Percentiles rank a stretch among this genome's conserved stretches.
Conservation (phyloP, 2,113 vertebrate species). For the Solea senegalensis region DNA sequence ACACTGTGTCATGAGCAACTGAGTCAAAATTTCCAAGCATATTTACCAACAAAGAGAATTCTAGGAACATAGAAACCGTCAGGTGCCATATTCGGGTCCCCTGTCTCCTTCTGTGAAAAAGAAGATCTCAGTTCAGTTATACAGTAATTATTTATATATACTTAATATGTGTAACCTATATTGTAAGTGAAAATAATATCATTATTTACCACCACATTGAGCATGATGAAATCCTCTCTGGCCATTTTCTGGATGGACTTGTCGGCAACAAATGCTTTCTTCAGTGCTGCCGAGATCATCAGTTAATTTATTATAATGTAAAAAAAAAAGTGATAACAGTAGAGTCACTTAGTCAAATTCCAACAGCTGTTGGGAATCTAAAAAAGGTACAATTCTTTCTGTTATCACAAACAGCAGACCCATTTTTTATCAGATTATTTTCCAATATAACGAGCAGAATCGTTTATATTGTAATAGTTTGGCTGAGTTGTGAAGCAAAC, state of each 20-base stretch:
- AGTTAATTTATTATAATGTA: slow-evolving; percentile 4
- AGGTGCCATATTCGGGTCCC: slow-evolving; percentile 86
- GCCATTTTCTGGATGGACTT: slow-evolving; percentile 87
- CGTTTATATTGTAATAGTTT: background rate
- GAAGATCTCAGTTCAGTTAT: background rate
- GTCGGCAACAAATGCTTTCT: slow-evolving; percentile 84
- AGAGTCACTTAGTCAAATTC: too few relatives aligned
- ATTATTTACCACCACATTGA: slow-evolving; percentile 86
- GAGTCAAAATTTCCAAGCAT: too few relatives aligned
- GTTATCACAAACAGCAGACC: too few relatives aligned
- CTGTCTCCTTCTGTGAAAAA: slow-evolving; percentile 84
- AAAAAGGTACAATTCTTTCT: too few relatives aligned
- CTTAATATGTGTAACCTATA: too few relatives aligned
- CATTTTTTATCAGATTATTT: too few relatives aligned
- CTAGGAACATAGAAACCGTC: slow-evolving; percentile 90
- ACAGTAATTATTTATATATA: too few relatives aligned
- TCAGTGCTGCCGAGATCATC: slow-evolving; percentile 81
- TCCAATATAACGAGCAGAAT: too few relatives aligned
- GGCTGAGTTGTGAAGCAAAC: background rate
- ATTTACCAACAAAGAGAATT: slow-evolving; percentile 90
- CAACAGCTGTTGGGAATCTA: too few relatives aligned
- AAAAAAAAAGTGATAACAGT: background rate
- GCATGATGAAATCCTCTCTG: slow-evolving; percentile 88
- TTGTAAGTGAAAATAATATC: background rate
- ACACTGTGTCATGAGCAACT: too few relatives aligned